A percentile compares a stretch with the other conserved stretches of the same genome.
Evolutionary conservation across 1,140 invertebrate species (phyloP).

Genomic region (Cephus cinctus): DNA sequence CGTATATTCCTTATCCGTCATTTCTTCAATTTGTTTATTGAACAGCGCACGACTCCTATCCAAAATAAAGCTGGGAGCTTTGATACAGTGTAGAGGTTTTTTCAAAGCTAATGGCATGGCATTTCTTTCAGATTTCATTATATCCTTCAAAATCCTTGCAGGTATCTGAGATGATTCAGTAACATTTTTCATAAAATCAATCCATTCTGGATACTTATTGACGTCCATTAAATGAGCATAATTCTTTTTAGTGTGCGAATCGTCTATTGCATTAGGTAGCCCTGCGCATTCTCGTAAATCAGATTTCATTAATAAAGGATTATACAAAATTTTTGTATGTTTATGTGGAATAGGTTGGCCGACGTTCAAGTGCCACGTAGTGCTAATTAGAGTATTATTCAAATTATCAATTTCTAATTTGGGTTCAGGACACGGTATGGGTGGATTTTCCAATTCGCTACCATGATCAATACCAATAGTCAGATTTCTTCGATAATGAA

Average conservation of each 20-base stretch:
- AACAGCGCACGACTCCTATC: conserved; percentile 24
- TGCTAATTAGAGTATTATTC: conserved; percentile 27
- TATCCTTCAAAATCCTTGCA: conserved; percentile 11
- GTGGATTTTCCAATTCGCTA: conserved; percentile 13
- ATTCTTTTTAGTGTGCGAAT: no score
- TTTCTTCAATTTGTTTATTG: conserved; percentile 15
- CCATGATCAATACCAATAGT: conserved; percentile 21
- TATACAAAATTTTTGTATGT: conserved; percentile 8
- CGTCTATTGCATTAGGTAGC: no score
- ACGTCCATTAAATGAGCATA: conserved; percentile 13
- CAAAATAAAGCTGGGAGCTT: conserved; percentile 24
- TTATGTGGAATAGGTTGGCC: conserved; percentile 21
- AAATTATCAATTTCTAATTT: conserved; percentile 16
- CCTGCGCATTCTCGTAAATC: conserved; percentile 3
- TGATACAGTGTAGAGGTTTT: conserved; percentile 20
- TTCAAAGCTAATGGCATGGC: background rate
- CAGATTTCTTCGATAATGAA: conserved; percentile 29
- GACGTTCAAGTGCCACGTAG: conserved; percentile 32
- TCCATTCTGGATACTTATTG: conserved; percentile 33
- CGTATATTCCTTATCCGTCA: conserved; percentile 23
- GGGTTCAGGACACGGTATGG: conserved; percentile 11
- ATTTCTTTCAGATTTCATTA: background rate
- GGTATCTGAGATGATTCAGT: background rate
- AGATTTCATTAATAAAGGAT: conserved; percentile 5
- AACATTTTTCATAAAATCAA: conserved; percentile 31